phyloP scores from a whole-genome alignment of 2,113 vertebrate genomes.

The Oreotrochilus melanogaster region DNA sequence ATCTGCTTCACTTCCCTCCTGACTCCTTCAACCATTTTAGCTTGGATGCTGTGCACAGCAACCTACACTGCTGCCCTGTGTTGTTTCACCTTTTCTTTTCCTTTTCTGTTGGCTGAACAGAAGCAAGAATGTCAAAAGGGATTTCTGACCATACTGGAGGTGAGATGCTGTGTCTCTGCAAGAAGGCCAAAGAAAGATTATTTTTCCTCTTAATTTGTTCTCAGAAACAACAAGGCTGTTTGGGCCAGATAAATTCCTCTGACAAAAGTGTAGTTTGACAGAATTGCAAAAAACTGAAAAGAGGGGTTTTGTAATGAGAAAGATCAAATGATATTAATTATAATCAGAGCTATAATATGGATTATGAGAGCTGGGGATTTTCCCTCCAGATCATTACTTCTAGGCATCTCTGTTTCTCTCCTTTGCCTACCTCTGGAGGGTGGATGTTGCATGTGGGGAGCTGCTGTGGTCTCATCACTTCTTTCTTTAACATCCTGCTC shows the following conservation, averaged over 20 bases:
- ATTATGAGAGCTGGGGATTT: background rate
- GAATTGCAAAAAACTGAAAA: background rate
- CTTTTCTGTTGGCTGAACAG: background rate
- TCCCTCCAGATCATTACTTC: background rate
- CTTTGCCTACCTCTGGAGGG: background rate
- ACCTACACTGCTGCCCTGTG: background rate
- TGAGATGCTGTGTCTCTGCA: background rate
- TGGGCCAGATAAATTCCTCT: background rate
- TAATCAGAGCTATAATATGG: background rate
- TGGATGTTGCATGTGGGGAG: accelerated
- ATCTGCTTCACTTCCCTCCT: background rate
- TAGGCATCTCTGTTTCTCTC: background rate
- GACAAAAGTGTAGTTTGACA: slow-evolving; percentile 5
- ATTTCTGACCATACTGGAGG: background rate
- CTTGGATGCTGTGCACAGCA: background rate
- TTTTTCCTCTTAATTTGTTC: background rate
- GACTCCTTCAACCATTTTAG: background rate
- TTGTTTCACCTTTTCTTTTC: background rate
- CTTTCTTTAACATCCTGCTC: background rate
- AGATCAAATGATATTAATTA: background rate
- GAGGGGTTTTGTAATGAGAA: background rate
- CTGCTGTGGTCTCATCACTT: background rate
- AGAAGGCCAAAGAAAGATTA: slow-evolving; percentile 3
- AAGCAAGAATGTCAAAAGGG: background rate
- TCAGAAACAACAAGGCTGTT: background rate